Conservation (phyloP, 2,113 vertebrate genomes). For the Australoheros scitulus region DNA sequence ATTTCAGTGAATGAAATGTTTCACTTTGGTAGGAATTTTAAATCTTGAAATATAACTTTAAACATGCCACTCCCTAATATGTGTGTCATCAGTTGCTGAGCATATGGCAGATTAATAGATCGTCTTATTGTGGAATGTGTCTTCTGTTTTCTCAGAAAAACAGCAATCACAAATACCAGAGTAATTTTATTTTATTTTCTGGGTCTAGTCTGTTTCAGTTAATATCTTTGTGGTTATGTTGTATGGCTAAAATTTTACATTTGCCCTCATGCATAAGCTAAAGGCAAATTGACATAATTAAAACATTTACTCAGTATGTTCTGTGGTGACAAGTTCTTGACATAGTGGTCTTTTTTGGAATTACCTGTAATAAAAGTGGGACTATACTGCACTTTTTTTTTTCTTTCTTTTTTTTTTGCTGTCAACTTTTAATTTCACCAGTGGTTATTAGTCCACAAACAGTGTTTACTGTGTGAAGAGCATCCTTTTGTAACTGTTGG, state of each 20-base stretch:
- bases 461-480: constrained; percentile 51
- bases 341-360: neutral
- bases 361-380: neutral
- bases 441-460: neutral
- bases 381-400: neutral
- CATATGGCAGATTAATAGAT: constrained; percentile 17
- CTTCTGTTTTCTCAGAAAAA: neutral
- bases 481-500: constrained; percentile 55
- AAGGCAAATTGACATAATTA: neutral
- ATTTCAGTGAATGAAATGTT: constrained; percentile 17
- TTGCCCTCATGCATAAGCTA: neutral
- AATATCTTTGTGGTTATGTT: neutral
- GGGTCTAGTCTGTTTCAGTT: neutral
- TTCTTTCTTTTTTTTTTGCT: neutral
- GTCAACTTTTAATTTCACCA: neutral
- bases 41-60: constrained; percentile 1
- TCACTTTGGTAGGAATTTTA: neutral
- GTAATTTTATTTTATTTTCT: neutral
- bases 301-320: neutral
- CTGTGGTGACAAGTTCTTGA: neutral
- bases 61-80: neutral
- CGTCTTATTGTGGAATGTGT: neutral
- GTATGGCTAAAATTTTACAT: neutral
- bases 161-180: neutral
- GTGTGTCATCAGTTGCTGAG: neutral